These are phyloP conservation scores for Sarcophaga peregrina DNA, from an alignment of 1,140 invertebrate species.

Conservation along the genomic window DNA sequence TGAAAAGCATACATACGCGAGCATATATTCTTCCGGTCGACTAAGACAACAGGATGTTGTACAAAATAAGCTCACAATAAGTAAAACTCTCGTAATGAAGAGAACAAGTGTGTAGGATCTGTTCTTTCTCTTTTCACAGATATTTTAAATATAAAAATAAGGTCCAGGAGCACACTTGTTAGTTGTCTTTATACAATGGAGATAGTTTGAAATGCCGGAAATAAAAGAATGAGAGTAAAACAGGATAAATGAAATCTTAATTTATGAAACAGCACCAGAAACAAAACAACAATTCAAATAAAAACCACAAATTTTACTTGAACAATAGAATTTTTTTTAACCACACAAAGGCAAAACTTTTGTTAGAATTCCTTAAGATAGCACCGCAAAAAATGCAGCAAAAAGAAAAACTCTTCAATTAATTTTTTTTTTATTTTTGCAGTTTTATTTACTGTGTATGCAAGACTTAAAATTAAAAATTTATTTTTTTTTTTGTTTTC, in stretches of 20 bases:
- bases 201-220: neutral
- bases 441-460: slow-evolving; percentile 25
- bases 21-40: neutral
- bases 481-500: too few species aligned
- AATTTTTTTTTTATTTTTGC: neutral
- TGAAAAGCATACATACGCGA: neutral
- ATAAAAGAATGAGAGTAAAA: neutral
- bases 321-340: neutral
- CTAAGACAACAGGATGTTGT: neutral
- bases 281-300: neutral
- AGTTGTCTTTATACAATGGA: neutral
- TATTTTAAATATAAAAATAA: too few species aligned
- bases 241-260: neutral
- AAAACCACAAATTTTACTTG: neutral
- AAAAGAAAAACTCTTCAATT: neutral
- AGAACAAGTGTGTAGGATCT: neutral
- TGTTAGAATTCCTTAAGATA: neutral
- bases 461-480: slow-evolving; percentile 8
- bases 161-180: neutral
- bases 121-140: too few species aligned
- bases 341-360: neutral
- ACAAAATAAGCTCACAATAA: neutral
- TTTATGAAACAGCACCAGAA: neutral
- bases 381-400: neutral
- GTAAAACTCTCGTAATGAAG: neutral